phyloP scores from a whole-genome alignment of 2,113 vertebrate species.

The Lanius ludovicianus region DNA sequence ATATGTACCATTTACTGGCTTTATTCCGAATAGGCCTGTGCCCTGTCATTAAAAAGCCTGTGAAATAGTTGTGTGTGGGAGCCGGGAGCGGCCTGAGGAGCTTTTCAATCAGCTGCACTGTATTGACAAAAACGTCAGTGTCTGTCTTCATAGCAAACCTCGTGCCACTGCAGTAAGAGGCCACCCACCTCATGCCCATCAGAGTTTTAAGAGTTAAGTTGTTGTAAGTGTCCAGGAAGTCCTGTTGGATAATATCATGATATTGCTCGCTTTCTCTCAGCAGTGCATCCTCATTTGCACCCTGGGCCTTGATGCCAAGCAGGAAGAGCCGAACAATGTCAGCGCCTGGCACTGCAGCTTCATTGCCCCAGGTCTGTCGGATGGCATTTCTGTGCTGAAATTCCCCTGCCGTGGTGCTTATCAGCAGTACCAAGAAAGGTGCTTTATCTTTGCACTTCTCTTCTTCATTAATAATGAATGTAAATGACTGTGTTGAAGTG shows the following conservation, averaged over 20 bases:
- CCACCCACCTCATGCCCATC: constrained; percentile 7
- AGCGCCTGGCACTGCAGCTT: neutral
- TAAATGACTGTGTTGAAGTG: neutral
- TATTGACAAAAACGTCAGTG: constrained; percentile 10
- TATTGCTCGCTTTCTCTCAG: neutral
- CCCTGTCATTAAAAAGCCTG: neutral
- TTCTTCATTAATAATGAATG: constrained; percentile 9
- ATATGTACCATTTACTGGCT: neutral
- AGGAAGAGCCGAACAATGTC: neutral
- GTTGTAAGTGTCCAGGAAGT: constrained; percentile 16
- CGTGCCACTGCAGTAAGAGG: neutral
- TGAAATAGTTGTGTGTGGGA: constrained; percentile 8
- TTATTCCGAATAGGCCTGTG: neutral
- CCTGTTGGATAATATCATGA: neutral
- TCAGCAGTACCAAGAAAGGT: neutral
- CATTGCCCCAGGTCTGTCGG: neutral
- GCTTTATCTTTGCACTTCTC: neutral
- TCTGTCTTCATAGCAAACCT: constrained; percentile 42
- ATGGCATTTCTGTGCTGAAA: neutral
- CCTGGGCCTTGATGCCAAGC: neutral
- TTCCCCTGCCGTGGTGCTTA: neutral
- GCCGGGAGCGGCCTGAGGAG: neutral
- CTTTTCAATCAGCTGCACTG: neutral
- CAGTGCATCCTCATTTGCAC: neutral
- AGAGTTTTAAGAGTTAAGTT: constrained; percentile 36